These are phyloP conservation scores for Xiphias gladius DNA, from an alignment of 2,113 vertebrate species.

Conservation along the genomic window DNA sequence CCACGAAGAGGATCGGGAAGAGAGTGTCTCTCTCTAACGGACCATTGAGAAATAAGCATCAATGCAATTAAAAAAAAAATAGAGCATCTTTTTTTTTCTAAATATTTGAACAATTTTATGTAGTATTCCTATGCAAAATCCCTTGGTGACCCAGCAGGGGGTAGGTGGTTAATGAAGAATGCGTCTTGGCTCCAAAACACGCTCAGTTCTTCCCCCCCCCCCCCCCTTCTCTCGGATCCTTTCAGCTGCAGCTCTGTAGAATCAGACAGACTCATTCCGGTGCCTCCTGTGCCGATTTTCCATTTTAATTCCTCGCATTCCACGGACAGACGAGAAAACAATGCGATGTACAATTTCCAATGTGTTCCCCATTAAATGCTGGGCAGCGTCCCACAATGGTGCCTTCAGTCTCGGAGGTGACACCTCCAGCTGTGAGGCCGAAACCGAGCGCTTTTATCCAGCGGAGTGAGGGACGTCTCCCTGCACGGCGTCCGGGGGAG, in stretches of 20 bases:
- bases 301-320: constrained; percentile 78
- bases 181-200: constrained; percentile 40
- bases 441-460: constrained; percentile 73
- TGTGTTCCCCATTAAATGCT: constrained; percentile 90
- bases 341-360: constrained; percentile 83
- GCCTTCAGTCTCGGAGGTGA: constrained; percentile 73
- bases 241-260: constrained; percentile 25
- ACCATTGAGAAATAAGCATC: background rate
- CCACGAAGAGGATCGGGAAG: constrained; percentile 26
- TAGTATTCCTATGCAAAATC: constrained; percentile 29
- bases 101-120: background rate
- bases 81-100: background rate
- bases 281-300: constrained; percentile 54
- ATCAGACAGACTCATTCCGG: constrained; percentile 39
- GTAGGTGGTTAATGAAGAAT: constrained; percentile 50
- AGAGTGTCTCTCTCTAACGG: constrained; percentile 7
- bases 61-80: background rate
- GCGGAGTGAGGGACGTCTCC: constrained; percentile 62
- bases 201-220: background rate
- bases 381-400: constrained; percentile 64
- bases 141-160: constrained; percentile 41
- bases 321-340: constrained; percentile 81
- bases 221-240: constrained; percentile 16
- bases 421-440: constrained; percentile 85
- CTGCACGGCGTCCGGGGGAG: constrained; percentile 55